These are phyloP conservation scores for Aurelia aurita complex sp. Pacific DNA, from an alignment of 30 jellyfish, hydroid and myxozoan species.

Conservation along the genomic window DNA sequence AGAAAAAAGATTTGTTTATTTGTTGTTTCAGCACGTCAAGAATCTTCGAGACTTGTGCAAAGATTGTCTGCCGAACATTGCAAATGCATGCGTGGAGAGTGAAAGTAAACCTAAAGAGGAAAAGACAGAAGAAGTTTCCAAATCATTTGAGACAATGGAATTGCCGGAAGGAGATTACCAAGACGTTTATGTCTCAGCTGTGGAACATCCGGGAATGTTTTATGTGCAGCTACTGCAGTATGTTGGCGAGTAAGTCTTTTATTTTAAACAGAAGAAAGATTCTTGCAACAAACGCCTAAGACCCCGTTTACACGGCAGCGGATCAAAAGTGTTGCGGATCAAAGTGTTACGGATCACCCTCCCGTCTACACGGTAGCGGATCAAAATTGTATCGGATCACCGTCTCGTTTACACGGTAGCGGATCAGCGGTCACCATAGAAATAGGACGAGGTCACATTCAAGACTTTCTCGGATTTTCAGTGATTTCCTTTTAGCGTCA, in stretches of 20 bases:
- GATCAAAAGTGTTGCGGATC: no score
- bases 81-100: conserved; percentile 29
- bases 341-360: no score
- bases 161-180: conserved; percentile 73
- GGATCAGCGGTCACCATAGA: no score
- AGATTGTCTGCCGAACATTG: conserved; percentile 58
- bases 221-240: conserved; percentile 71
- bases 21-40: conserved; percentile 57
- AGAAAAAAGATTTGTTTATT: no score
- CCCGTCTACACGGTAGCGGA: no score
- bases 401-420: no score
- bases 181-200: conserved; percentile 90
- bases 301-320: no score
- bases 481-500: no score
- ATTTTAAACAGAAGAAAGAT: neutral
- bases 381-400: no score
- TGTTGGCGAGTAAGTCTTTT: conserved; percentile 49
- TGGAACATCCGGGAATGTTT: conserved; percentile 75
- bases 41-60: conserved; percentile 73
- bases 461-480: no score
- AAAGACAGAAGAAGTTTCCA: neutral
- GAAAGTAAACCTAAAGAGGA: conserved; percentile 9
- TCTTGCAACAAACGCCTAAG: no score
- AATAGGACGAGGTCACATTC: no score
- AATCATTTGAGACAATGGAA: conserved; percentile 47